Base-by-base conservation (phyloP, 1,140 invertebrate species). In the Penaeus japonicus region DNA sequence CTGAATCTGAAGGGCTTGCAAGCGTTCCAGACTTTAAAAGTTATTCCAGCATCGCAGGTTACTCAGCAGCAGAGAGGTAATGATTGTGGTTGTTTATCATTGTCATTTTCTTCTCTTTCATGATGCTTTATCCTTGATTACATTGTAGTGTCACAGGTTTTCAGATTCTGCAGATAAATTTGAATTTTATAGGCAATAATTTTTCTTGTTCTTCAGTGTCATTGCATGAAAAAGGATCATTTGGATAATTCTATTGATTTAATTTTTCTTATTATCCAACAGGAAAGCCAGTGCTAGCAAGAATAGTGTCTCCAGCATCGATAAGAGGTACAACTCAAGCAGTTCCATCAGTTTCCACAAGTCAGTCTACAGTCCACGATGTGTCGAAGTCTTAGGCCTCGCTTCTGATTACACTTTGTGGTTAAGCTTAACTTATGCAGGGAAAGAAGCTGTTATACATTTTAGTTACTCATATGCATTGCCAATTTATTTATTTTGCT, bases 11-110 rank as follows among this genome's bases (percentile, higher is more conserved):
- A 90, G 65, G 89, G 89, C 2, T 75, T 90, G 4, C 89, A 90
- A 65, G 89, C 85, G 22, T 90, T 90, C 81, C 89, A 90, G 24
- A 90, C 89, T 39, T 47, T 90, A 24, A 90, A 90, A 81, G 89
- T 90, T 27, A 90, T 88, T 53, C 86, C 86, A 22, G 86, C 86
- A 55, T 88, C 86, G 0, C 86, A 88, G 47, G 86, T 88, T 73
- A 88, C 86, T 53, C 86, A 88, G 27, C 86, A 88, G 39, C 86
- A 88, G 59, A 88, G 86, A 88, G 86, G 86, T 88, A n/a, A 24
- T 79, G 78, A 27, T 24, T 27, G 1, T 65, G 32, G 55, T n/a
- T n/a, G n/a, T n/a, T n/a, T n/a, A n/a, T n/a, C n/a, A 10, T 47
- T 47, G 7, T 47, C 12, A 0, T 47, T 47, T 47, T 47, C 12